Evolutionary conservation across 2,113 vertebrate genomes (phyloP).

Genomic region (Orycteropus afer): DNA sequence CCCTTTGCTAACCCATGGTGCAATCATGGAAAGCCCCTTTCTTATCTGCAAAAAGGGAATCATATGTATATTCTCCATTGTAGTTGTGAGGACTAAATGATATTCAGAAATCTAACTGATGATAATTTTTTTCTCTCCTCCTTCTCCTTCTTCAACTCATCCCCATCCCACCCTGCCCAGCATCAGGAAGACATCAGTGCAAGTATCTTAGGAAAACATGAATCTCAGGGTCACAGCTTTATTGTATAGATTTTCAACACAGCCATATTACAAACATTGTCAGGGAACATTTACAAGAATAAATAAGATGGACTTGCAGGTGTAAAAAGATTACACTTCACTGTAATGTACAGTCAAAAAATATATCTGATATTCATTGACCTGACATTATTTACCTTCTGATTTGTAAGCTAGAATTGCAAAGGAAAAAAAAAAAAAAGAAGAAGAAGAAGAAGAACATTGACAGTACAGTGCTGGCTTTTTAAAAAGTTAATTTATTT

Average conservation of each 20-base stretch:
- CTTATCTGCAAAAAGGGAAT: background rate
- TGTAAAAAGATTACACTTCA: conserved; percentile 91
- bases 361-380: conserved; percentile 92
- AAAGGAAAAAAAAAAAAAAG: conserved; percentile 60
- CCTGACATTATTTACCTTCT: conserved; percentile 90
- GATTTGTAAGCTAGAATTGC: conserved; percentile 87
- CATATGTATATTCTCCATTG: background rate
- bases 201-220: conserved; percentile 89
- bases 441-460: conserved; percentile 79
- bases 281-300: conserved; percentile 92
- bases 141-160: background rate
- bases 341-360: conserved; percentile 93
- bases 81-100: background rate
- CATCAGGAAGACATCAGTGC: conserved; percentile 81
- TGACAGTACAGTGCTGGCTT: conserved; percentile 89
- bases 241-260: conserved; percentile 91
- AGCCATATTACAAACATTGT: conserved; percentile 91
- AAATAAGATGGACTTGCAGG: conserved; percentile 92
- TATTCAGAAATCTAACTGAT: background rate
- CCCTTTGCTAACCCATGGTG: background rate
- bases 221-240: conserved; percentile 90
- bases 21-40: background rate
- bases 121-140: background rate
- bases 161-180: background rate
- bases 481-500: conserved; percentile 82